Evolutionary conservation across 2,797 vertebrate genomes (phyloP).

Genomic region (Danio tinwini): DNA sequence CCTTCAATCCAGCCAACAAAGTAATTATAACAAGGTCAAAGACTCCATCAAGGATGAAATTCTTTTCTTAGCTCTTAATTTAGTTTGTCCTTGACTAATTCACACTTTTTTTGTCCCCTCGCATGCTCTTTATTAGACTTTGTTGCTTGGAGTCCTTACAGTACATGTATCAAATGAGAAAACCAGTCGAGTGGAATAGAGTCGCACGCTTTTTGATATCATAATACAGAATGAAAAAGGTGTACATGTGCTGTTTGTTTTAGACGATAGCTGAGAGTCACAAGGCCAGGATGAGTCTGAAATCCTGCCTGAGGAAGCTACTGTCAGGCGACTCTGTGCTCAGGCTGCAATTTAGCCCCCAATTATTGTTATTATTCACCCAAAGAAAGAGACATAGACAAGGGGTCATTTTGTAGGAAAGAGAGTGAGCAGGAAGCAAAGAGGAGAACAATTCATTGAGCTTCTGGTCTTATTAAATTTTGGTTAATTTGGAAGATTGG

Average conservation of each 20-base stretch:
- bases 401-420: conserved; percentile 60
- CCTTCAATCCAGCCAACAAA: conserved; percentile 54
- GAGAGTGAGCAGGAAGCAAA: conserved; percentile 45
- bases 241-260: neutral
- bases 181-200: neutral
- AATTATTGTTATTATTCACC: conserved; percentile 66
- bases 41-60: conserved; percentile 62
- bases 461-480: neutral
- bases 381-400: conserved; percentile 53
- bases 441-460: conserved; percentile 18
- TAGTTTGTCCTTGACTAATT: conserved; percentile 63
- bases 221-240: neutral
- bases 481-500: neutral
- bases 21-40: conserved; percentile 66
- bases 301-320: conserved; percentile 51
- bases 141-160: neutral
- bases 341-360: conserved; percentile 63
- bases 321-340: conserved; percentile 58
- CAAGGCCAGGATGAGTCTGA: conserved; percentile 28
- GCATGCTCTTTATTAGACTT: neutral
- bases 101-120: conserved; percentile 31
- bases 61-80: conserved; percentile 57
- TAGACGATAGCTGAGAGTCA: conserved; percentile 3
- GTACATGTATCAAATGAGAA: neutral
- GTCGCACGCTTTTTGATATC: neutral